A percentile compares a stretch with the other conserved stretches of the same genome.
Evolutionary conservation across 2,888 invertebrate genomes (phyloP).

Genomic region (Mylabris sibirica): DNA sequence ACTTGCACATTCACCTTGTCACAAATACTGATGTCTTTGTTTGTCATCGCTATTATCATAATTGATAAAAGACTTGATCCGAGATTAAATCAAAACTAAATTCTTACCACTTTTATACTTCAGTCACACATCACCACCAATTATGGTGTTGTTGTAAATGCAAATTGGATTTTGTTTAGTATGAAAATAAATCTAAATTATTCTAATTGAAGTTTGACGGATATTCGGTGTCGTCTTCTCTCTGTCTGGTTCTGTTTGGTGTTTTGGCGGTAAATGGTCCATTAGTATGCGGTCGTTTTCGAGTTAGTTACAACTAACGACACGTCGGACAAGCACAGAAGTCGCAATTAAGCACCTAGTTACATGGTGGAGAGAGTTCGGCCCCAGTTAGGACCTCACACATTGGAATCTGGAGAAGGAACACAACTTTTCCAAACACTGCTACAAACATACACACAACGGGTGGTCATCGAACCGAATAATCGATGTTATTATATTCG

Average conservation of each 20-base stretch:
- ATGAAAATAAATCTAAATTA: slow-evolving; percentile 41
- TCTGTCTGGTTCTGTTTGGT: slow-evolving; percentile 15
- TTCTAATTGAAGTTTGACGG: slow-evolving; percentile 37
- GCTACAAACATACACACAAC: too few species aligned
- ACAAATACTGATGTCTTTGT: slow-evolving; percentile 57
- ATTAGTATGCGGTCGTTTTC: slow-evolving; percentile 41
- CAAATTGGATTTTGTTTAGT: slow-evolving; percentile 27
- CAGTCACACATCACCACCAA: not conserved
- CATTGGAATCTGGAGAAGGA: slow-evolving; percentile 32
- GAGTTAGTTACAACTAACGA: slow-evolving; percentile 40
- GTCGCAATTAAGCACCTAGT: slow-evolving; percentile 44
- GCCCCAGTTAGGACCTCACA: slow-evolving; percentile 38
- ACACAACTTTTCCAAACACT: not conserved
- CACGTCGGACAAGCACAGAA: slow-evolving; percentile 40
- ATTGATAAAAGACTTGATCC: slow-evolving; percentile 8
- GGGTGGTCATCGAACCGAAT: slow-evolving; percentile 23
- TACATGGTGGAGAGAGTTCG: slow-evolving; percentile 34
- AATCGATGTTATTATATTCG: not conserved
- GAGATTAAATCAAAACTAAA: not conserved
- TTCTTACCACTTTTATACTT: not conserved
- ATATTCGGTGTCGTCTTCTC: not conserved
- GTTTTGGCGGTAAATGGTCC: slow-evolving; percentile 39
- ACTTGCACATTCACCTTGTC: slow-evolving; percentile 53
- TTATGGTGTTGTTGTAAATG: slow-evolving; percentile 12
- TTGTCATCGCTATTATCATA: slow-evolving; percentile 41